Base-by-base conservation (phyloP, 1,140 invertebrate genomes). In the Bombyx mandarina region DNA sequence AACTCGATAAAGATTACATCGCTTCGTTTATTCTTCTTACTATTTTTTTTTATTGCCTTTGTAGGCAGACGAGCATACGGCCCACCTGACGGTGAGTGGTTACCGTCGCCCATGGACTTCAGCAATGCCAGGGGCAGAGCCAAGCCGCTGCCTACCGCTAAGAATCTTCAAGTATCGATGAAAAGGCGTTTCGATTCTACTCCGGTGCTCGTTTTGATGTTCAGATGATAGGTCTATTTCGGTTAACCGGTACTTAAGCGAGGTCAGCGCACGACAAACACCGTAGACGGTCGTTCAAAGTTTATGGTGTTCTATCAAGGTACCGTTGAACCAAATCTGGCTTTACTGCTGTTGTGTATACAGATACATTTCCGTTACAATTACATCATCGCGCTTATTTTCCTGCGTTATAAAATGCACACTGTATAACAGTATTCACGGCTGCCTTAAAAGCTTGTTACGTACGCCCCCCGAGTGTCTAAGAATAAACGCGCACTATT, bases 241-340 rank as follows among this genome's bases (percentile, higher is more conserved):
- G 69, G 68, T 77, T 79, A 73, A 77, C 66, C 64, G 66, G 58
- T 65, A 67, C 63, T 69, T 45, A 47, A 58, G 52, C 43, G 74
- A 69, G 79, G 77, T 80, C 77, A 80, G 69, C 71, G 77, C 60
- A 75, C 77, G 62, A 69, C 64, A 69, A 73, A 75, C 68, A 70
- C 63, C 67, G 61, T 58, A 62, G 63, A 62, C 71, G 55, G 62
- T 58, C 69, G 69, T 69, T 76, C 65, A 58, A 58, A 69, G 58
- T 82, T 82, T 79, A 79, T 82, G 61, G 68, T 73, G 69, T 75
- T 73, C 79, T 75, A 78, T 80, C 71, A 76, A 77, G 73, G 67
- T 76, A 73, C 67, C 69, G 73, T 77, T 77, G 57, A 70, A 60
- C 22, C 58, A 52, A 73, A 69, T 61, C 69, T 67, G 65, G 58